Conservation (phyloP, 2,797 vertebrate genomes). For the Trichosurus vulpecula region DNA sequence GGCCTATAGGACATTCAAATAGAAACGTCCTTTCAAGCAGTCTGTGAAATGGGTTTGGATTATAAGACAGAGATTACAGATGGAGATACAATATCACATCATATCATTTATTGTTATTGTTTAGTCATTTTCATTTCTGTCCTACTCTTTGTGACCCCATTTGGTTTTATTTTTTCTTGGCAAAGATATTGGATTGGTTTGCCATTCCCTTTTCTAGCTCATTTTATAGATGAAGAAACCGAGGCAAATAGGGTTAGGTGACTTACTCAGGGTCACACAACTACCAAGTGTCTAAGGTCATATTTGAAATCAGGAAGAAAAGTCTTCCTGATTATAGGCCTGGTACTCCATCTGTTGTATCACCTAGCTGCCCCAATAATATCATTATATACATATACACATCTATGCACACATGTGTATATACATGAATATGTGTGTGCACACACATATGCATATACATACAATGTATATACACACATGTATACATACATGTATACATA, state of each 20-base stretch:
- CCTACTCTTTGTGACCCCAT: background rate
- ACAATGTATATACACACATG: no score
- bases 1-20: background rate
- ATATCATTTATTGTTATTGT: background rate
- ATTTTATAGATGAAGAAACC: background rate
- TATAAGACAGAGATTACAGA: background rate
- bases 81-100: background rate
- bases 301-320: no score
- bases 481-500: no score
- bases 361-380: background rate
- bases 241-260: background rate
- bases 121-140: background rate
- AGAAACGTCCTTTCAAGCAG: background rate
- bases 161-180: background rate
- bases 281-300: background rate
- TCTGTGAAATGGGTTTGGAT: background rate
- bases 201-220: background rate
- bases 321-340: no score
- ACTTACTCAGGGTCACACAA: background rate
- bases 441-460: no score
- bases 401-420: fast-evolving
- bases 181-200: background rate
- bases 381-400: background rate
- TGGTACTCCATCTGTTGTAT: background rate
- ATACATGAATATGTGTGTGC: background rate